A percentile compares a stretch with the other conserved stretches of the same genome.
These are phyloP conservation scores for Notolepis coatsorum DNA, from an alignment of 2,797 vertebrate genomes.

Conservation along the genomic window DNA sequence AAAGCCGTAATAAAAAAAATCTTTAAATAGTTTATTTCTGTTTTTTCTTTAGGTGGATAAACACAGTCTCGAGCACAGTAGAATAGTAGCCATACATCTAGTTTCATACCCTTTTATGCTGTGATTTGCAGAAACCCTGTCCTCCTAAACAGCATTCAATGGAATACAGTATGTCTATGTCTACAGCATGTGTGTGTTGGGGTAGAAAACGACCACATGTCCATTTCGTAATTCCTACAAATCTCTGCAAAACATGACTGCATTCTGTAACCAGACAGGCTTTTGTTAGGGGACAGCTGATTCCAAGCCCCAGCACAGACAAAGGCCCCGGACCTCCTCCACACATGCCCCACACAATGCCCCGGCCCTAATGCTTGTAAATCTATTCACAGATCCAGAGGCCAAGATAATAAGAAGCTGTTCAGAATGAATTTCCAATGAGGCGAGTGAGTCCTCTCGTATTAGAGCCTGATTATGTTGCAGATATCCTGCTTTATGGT, in stretches of 20 bases:
- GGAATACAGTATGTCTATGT: conserved; percentile 37
- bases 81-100: no score
- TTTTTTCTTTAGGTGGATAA: no score
- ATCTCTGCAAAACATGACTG: conserved; percentile 59
- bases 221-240: conserved; percentile 63
- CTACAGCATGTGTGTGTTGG: conserved; percentile 29
- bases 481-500: conserved; percentile 7
- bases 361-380: conserved; percentile 80
- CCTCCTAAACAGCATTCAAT: no score
- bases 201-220: conserved; percentile 54
- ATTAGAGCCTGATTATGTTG: conserved; percentile 31
- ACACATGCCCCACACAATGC: conserved; percentile 74
- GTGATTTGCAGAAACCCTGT: no score
- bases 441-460: conserved; percentile 49
- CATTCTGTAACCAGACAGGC: conserved; percentile 59
- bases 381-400: conserved; percentile 80
- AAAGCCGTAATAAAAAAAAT: no score
- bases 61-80: no score
- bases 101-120: no score
- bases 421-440: conserved; percentile 75
- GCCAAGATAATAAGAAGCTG: conserved; percentile 81
- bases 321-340: conserved; percentile 79
- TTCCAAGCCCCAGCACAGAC: conserved; percentile 66
- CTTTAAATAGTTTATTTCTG: no score
- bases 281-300: conserved; percentile 71